Base-by-base conservation (phyloP, 2,888 invertebrate genomes). In the Amblyjoppa proteus region DNA sequence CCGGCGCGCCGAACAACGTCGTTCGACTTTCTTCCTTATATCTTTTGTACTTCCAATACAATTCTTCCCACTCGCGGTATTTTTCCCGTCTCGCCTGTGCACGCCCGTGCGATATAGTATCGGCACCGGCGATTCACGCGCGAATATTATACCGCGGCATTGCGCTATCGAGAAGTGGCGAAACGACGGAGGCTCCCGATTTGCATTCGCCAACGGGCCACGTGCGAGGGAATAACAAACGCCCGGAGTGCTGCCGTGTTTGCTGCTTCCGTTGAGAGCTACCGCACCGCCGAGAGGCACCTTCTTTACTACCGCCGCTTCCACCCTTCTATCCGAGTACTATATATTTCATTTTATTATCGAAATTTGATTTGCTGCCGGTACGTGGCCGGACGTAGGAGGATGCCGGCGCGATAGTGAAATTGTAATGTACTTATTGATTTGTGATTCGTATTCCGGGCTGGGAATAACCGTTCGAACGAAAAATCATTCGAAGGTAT, bases 81-180 rank as follows among this genome's bases (percentile, higher is more conserved):
- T 79, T 80, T 16, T 45, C 20, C 58, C 41, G 70, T 6, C 70
- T 16, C 25, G 41, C 13, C 49, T 2, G 38, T 31, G 9, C 6
- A 20, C 49, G 16, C 34, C 51, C 11, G 51, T 6, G 66, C 66
- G 56, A 70, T 76, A 74, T 28, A 66, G 51, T 34, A 79, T 76
- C 82, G 61, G 79, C 85, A 85, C 79, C 82, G 82, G 85, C 85
- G 85, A 82, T 85, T 76, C 68, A 79, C 69, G 79, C 82, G 85
- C 73, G 75, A 85, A 82, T 85, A 82, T 85, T 82, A 79, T 79
- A 76, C 82, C 51, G 34, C 20, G 25, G 78, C 13, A 34, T 28
- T 9, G 51, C 41, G 58, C 13, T 58, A 53, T 31, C n/a, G 20
- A 11, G n/a, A 11, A 20, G 25, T 20, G 16, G 64, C 20, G 70